phyloP scores from a whole-genome alignment of 2,888 invertebrate genomes.

The Hemistola chrysoprasaria region DNA sequence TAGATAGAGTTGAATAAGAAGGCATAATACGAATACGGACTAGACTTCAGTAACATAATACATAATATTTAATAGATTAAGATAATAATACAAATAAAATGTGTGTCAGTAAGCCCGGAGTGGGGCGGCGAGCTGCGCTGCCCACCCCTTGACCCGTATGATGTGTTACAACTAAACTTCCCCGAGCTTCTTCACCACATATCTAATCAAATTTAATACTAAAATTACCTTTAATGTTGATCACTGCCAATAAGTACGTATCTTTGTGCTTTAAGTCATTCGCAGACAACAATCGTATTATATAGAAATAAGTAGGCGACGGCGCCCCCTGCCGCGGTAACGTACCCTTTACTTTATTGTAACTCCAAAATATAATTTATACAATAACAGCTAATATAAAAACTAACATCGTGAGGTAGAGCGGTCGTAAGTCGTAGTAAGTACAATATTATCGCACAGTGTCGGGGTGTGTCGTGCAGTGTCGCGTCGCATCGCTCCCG shows the following conservation, averaged over 20 bases:
- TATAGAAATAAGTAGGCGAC: slow-evolving; percentile 65
- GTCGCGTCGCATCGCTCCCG: slow-evolving; percentile 17
- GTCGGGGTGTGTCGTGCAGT: slow-evolving; percentile 15
- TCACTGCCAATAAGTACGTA: slow-evolving; percentile 82
- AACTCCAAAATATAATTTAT: slow-evolving; percentile 79
- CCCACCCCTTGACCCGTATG: slow-evolving; percentile 73
- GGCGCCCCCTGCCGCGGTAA: slow-evolving; percentile 51
- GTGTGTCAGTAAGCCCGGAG: slow-evolving; percentile 55
- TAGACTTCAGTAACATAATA: slow-evolving; percentile 66
- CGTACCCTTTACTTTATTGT: slow-evolving; percentile 67
- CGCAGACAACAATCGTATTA: slow-evolving; percentile 77
- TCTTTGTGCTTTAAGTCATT: slow-evolving; percentile 79
- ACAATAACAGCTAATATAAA: slow-evolving; percentile 78
- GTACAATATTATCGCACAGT: slow-evolving; percentile 18
- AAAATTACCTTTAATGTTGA: slow-evolving; percentile 81
- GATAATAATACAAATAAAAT: slow-evolving; percentile 68
- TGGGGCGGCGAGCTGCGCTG: slow-evolving; percentile 54
- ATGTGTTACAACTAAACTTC: slow-evolving; percentile 67
- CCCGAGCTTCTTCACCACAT: slow-evolving; percentile 64
- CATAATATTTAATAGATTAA: slow-evolving; percentile 54
- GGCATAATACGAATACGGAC: slow-evolving; percentile 34
- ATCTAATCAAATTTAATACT: slow-evolving; percentile 78
- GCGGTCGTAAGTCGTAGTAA: slow-evolving; percentile 65
- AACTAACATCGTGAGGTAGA: slow-evolving; percentile 76
- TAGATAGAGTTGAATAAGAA: slow-evolving; percentile 42